These are phyloP conservation scores for Drosophila mauritiana DNA, from an alignment of 1,140 invertebrate genomes.

Conservation along the genomic window DNA sequence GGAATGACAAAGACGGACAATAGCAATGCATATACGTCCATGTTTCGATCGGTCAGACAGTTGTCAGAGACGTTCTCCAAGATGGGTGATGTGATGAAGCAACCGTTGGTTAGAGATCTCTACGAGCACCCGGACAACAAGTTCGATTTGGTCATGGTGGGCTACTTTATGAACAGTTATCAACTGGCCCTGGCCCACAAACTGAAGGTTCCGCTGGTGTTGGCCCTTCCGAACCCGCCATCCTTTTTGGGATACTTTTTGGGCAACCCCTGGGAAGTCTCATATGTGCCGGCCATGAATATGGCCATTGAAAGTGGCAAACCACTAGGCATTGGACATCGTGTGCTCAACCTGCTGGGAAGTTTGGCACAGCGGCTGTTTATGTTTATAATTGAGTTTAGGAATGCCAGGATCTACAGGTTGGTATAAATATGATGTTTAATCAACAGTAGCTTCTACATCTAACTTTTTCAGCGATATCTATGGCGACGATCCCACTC, in stretches of 20 bases:
- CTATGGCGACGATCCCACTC: constrained; percentile 42
- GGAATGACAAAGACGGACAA: constrained; percentile 27
- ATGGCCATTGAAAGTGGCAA: not conserved
- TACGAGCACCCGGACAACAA: constrained; percentile 61
- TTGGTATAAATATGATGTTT: not conserved
- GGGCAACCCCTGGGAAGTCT: constrained; percentile 55
- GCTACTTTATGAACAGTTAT: constrained; percentile 68
- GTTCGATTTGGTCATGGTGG: constrained; percentile 69
- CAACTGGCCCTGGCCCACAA: constrained; percentile 65
- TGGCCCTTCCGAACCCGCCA: constrained; percentile 41
- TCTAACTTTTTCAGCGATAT: constrained; percentile 18
- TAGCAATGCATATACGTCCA: constrained; percentile 5
- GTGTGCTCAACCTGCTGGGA: constrained; percentile 33
- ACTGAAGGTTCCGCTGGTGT: constrained; percentile 56
- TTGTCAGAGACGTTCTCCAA: constrained; percentile 31
- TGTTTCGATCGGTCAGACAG: constrained; percentile 4
- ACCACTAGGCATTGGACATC: constrained; percentile 26
- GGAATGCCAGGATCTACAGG: constrained; percentile 38
- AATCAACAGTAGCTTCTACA: not conserved
- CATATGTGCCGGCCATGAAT: constrained; percentile 57
- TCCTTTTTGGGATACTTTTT: constrained; percentile 31
- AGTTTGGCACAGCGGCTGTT: constrained; percentile 4
- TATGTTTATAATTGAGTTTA: constrained; percentile 16
- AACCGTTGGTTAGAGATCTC: constrained; percentile 42
- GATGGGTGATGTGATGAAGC: constrained; percentile 38